Base-by-base conservation (phyloP, 2,797 vertebrate species). In the Phoebastria nigripes region DNA sequence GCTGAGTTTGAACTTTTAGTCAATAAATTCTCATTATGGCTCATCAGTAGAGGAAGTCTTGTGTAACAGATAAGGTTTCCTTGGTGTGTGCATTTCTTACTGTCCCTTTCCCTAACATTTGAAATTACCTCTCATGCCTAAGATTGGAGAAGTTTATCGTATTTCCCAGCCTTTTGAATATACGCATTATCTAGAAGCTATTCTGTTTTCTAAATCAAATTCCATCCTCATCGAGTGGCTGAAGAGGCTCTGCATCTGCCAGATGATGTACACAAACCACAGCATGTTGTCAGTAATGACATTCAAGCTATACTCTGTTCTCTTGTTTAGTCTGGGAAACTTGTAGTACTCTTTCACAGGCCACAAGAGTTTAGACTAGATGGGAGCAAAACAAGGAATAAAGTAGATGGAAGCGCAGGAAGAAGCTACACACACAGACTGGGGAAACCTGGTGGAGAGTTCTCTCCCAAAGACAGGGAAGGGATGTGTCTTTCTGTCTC, bases 191-290 rank as follows among this genome's bases (percentile, higher is more conserved):
- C 73, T 93, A 65, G 66, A 85, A 92, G 58, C 33, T 72, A 11
- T 69, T 87, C 54, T 54, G 28, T 74, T 86, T 91, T 67, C 44
- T 56, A 90, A 91, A 91, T 95, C 72, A 71, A 91, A 87, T 94
- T 94, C 39, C 52, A 59, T 62, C 73, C 63, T 86, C 70, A 78
- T 91, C 15, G 12, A 85, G 72, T 66, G 56, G 26, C 31, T 67
- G n/a, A 85, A 85, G 90, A 87, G 44, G 44, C 59, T 91, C 87
- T 94, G 66, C 87, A 59, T 69, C 63, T 0, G 7, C 76, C 28
- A 24, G 74, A 80, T 62, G 74, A 85, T 15, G 79, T 69, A 59
- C 59, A 47, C 79, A 80, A 91, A 55, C 55, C 67, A 55, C 82
- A 59, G 67, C 47, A 44, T 37, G 31, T n/a, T 82, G 67, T 55